These are phyloP conservation scores for Phyllotreta striolata DNA, from an alignment of 2,888 invertebrate genomes.

Conservation along the genomic window DNA sequence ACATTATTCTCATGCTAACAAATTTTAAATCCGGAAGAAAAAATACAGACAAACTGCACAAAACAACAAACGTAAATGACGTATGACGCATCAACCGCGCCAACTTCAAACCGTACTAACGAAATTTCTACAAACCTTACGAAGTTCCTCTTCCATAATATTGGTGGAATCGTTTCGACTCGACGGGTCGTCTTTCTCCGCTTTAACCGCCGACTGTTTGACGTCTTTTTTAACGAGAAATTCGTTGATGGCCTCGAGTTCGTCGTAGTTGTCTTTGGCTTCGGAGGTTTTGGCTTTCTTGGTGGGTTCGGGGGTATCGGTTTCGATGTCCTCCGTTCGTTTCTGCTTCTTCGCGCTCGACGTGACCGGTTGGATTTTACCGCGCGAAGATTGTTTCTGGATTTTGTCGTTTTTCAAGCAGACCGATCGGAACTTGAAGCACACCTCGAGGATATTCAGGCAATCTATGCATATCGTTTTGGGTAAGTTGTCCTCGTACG, in stretches of 20 bases:
- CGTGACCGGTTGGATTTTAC: conserved; percentile 2
- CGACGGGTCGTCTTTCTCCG: neutral
- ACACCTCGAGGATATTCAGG: conserved; percentile 45
- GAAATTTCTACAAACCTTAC: conserved; percentile 4
- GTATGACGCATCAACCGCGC: too few relatives aligned
- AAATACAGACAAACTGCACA: too few relatives aligned
- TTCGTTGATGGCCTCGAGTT: conserved; percentile 21
- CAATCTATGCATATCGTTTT: conserved; percentile 53
- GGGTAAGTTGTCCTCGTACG: conserved; percentile 49
- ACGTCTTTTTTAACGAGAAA: conserved; percentile 22
- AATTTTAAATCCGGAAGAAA: too few relatives aligned
- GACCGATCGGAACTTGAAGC: conserved; percentile 50
- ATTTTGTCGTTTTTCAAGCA: conserved; percentile 50
- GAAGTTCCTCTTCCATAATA: conserved; percentile 33
- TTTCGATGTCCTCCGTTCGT: conserved; percentile 9
- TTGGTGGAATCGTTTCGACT: conserved; percentile 17
- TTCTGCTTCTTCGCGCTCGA: conserved; percentile 15
- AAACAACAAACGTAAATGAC: too few relatives aligned
- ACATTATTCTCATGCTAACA: too few relatives aligned
- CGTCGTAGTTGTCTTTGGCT: conserved; percentile 20
- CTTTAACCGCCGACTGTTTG: neutral
- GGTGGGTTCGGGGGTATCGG: neutral
- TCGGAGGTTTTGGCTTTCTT: conserved; percentile 17
- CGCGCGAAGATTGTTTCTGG: conserved; percentile 34
- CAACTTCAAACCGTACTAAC: conserved; percentile 25